Evolutionary conservation across 2,113 vertebrate genomes (phyloP).

Genomic region (Aspidoscelis tigris): DNA sequence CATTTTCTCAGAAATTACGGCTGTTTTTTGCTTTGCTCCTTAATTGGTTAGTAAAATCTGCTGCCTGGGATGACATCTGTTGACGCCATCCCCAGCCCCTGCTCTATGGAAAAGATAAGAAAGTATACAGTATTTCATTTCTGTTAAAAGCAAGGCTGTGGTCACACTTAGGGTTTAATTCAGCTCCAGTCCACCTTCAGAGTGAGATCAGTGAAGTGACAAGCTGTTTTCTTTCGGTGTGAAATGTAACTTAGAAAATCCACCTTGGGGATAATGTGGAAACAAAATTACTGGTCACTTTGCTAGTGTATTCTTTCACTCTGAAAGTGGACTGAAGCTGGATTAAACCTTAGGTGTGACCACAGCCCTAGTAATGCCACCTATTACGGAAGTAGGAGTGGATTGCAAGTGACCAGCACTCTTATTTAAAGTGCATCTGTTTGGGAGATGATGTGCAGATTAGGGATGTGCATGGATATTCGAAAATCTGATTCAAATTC

Average conservation of each 20-base stretch:
- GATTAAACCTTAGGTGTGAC: too few species aligned
- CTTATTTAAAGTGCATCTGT: not conserved
- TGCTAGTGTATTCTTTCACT: too few species aligned
- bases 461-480: too few species aligned
- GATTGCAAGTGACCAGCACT: not conserved
- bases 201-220: too few species aligned
- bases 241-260: too few species aligned
- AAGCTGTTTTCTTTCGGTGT: too few species aligned
- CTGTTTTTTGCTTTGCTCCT: constrained; percentile 12
- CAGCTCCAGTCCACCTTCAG: too few species aligned
- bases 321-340: too few species aligned
- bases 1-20: constrained; percentile 28
- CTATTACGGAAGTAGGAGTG: not conserved
- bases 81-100: constrained; percentile 7
- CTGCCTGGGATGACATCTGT: constrained; percentile 22
- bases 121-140: not conserved
- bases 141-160: not conserved
- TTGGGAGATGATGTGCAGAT: not conserved
- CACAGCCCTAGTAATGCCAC: not conserved
- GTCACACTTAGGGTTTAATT: too few species aligned
- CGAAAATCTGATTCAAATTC: too few species aligned
- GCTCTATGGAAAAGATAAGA: not conserved
- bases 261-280: too few species aligned
- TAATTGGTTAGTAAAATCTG: constrained; percentile 25
- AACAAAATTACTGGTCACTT: too few species aligned